Conservation (phyloP, 2,797 vertebrate species). For the Brachyalestes nurse region DNA sequence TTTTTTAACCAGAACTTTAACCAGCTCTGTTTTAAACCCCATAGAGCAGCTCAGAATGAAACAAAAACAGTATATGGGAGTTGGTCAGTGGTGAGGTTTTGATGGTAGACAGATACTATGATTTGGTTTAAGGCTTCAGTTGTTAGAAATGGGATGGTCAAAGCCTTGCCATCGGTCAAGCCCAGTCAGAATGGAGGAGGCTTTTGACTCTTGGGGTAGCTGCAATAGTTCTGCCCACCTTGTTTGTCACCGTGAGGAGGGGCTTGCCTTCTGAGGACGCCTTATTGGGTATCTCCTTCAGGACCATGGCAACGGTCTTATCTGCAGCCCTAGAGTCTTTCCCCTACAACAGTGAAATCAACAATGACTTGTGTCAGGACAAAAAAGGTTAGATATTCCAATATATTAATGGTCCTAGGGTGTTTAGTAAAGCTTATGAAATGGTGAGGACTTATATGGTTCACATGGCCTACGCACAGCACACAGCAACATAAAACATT, state of each 20-base stretch:
- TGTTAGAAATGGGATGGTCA: slow-evolving; percentile 69
- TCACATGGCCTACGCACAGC: slow-evolving; percentile 29
- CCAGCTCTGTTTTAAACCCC: slow-evolving; percentile 69
- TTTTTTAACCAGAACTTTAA: neutral
- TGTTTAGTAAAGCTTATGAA: slow-evolving; percentile 34
- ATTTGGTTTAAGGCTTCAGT: slow-evolving; percentile 64
- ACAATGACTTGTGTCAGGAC: slow-evolving; percentile 96
- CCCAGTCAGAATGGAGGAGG: slow-evolving; percentile 59
- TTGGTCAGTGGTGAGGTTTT: slow-evolving; percentile 50
- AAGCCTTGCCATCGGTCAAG: slow-evolving; percentile 65
- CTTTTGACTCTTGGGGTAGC: slow-evolving; percentile 61
- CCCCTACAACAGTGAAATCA: slow-evolving; percentile 99
- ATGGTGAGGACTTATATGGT: slow-evolving; percentile 26
- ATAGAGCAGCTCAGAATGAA: slow-evolving; percentile 75
- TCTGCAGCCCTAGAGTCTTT: slow-evolving; percentile 99
- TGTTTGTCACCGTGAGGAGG: slow-evolving; percentile 98
- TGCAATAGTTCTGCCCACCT: slow-evolving; percentile 94
- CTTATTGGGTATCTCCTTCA: slow-evolving; percentile 99
- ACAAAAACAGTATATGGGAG: slow-evolving; percentile 51
- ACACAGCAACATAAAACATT: slow-evolving; percentile 42
- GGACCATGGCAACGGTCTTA: slow-evolving; percentile 99
- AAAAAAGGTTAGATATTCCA: slow-evolving; percentile 56
- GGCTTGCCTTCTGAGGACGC: slow-evolving; percentile 99
- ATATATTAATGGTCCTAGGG: slow-evolving; percentile 47
- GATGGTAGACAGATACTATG: slow-evolving; percentile 61